Evolutionary conservation across 2,797 vertebrate species (phyloP).

Genomic region (Smutsia gigantea): DNA sequence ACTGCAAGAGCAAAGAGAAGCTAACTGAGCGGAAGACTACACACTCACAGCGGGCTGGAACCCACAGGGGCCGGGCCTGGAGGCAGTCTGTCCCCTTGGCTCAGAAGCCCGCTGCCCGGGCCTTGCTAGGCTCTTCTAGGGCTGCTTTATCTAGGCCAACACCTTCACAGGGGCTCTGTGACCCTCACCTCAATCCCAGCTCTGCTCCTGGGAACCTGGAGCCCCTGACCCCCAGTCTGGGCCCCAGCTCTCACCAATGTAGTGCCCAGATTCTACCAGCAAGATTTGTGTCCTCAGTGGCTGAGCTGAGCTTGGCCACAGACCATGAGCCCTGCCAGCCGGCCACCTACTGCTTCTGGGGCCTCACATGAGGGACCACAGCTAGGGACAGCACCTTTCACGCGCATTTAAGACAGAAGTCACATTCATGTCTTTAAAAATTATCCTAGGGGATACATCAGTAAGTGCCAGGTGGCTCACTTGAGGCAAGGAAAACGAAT

Average conservation of each 20-base stretch:
- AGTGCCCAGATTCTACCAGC: not conserved
- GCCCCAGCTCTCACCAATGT: not conserved
- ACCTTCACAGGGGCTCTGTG: not conserved
- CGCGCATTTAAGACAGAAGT: not conserved
- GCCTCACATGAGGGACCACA: not conserved
- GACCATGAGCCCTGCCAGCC: not conserved
- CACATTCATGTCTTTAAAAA: slow-evolving; percentile 38
- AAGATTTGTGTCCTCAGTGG: not conserved
- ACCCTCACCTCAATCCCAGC: not conserved
- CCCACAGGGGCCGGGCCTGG: not conserved
- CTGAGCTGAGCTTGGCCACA: not conserved
- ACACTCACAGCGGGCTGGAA: not conserved
- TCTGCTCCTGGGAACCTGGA: not conserved
- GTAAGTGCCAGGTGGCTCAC: slow-evolving; percentile 17
- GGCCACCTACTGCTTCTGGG: not conserved
- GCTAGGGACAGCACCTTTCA: slow-evolving; percentile 16
- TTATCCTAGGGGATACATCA: not conserved
- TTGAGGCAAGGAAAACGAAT: not conserved
- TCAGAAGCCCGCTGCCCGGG: not conserved
- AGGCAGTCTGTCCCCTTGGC: not conserved
- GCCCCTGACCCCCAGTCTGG: not conserved
- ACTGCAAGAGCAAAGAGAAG: not conserved
- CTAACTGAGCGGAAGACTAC: not conserved
- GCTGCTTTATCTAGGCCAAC: not conserved
- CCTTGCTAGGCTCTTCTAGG: not conserved